phyloP scores from a whole-genome alignment of 2,113 vertebrate genomes.

The Morone saxatilis region DNA sequence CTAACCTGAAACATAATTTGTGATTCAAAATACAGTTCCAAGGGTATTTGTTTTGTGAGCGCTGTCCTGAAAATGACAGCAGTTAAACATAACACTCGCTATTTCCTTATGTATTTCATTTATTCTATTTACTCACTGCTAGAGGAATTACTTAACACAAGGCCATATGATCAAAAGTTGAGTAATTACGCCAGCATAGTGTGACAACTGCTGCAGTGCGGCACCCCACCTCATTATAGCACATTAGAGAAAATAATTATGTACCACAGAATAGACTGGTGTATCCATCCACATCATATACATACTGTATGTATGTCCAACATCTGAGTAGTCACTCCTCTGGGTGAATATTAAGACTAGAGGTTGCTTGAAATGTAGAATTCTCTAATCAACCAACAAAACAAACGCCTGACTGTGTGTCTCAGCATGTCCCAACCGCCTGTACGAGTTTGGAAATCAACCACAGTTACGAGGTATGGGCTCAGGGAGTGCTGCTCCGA shows the following conservation, averaged over 20 bases:
- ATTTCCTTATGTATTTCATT: neutral
- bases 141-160: neutral
- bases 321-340: neutral
- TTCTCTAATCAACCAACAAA: too few relatives aligned
- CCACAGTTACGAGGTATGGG: neutral
- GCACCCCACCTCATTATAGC: neutral
- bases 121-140: neutral
- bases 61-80: too few relatives aligned
- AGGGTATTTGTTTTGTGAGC: neutral
- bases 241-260: neutral
- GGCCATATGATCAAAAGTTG: neutral
- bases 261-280: neutral
- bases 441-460: neutral
- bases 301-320: neutral
- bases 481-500: neutral
- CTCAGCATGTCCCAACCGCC: neutral
- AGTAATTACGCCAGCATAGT: neutral
- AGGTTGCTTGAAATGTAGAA: neutral
- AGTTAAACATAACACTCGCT: neutral
- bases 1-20: neutral
- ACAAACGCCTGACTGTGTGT: too few relatives aligned
- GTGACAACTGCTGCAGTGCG: neutral
- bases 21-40: neutral
- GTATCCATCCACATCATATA: neutral
- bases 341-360: neutral